Base-by-base conservation (phyloP, 2,113 vertebrate genomes). In the Elgaria multicarinata region DNA sequence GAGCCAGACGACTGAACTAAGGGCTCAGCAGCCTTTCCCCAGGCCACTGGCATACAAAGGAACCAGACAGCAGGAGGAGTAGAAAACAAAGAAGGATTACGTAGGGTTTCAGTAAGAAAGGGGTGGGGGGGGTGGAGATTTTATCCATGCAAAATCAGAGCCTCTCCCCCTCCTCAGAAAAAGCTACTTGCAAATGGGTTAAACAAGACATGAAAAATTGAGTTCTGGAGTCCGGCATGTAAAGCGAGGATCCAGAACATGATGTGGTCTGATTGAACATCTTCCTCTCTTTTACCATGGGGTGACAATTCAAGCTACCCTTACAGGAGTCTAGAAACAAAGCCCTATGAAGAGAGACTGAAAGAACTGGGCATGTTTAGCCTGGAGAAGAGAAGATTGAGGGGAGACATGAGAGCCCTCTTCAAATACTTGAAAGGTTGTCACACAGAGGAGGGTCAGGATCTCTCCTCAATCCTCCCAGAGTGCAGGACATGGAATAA, bases 1-100 rank as follows among this genome's bases (percentile, higher is more conserved):
- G 44, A 12, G 62, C 28, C 2, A 80, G 64, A 42, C 18, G 42
- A 6, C 22, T 22, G 18, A 22, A 31, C 46, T 28, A 1, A 12
- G 26, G 13, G 5, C 20, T 28, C 2, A 7, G 6, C 20, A 0
- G 0, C 71, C 0, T 0, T 36, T 1, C 8, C 0, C 0, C 18
- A 24, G 78, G 58, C n/a, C n/a, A 7, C 39, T 44, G 42, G 14
- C 3, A 46, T 33, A 24, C 36, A 4, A 0, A 0, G 1, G 9
- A 44, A 24, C 46, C n/a, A 42, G 86, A 67, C 28, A 33, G 24
- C 42, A 62, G 69, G 69, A 78, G 78, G 31, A 89, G 36, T 0
- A 0, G 86, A 42, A 39, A 36, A 31, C 86, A 50, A 71, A 89
- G 58, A 28, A 33, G n/a, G 90, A 36, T 71, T 8, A 24, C 22